Base-by-base conservation (phyloP, 2,888 invertebrate species). In the Tricholauxania praeusta region DNA sequence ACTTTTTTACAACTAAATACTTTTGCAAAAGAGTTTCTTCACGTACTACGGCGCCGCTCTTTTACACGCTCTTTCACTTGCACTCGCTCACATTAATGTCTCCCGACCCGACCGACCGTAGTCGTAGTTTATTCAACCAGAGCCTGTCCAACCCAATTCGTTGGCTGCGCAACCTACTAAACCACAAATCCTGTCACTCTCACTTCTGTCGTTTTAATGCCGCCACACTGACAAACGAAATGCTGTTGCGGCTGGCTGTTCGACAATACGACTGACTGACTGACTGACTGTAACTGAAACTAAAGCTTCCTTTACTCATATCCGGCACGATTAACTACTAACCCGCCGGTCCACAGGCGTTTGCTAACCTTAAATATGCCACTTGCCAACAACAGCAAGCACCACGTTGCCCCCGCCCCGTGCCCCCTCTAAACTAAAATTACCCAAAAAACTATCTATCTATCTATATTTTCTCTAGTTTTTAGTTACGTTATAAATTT, bases 301-400 rank as follows among this genome's bases (percentile, higher is more conserved):
- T 82, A 83, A 83, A 83, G 82, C 83, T 83, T 83, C 82, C 83
- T 83, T 76, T 81, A 78, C 83, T 82, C 83, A 83, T 82, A 83
- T 82, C 83, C 82, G 74, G 10, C 63, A 47, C 62, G 39, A n/a
- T 49, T 48, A 57, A 55, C 60, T 32, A 55, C 60, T 32, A 55
- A 57, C 69, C 65, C 67, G 39, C 39, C 39, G 32, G 32, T 62
- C 47, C 39, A 39, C 39, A 39, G 39, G 39, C 39, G 39, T 7
- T 10, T 39, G 39, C 39, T 39, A 39, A 39, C 7, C 39, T 10
- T 7, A 39, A 39, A 39, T 39, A 39, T 39, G 39, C 74, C 74
- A 76, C 74, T 76, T 74, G 74, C 74, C 72, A 76, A 69, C 72
- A 74, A 75, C 72, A 74, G 68, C 55, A 74, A 72, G 57, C 68